A percentile compares a stretch with the other conserved stretches of the same genome.
Evolutionary conservation across 2,113 vertebrate genomes (phyloP).

Genomic region (Tenrec ecaudatus): DNA sequence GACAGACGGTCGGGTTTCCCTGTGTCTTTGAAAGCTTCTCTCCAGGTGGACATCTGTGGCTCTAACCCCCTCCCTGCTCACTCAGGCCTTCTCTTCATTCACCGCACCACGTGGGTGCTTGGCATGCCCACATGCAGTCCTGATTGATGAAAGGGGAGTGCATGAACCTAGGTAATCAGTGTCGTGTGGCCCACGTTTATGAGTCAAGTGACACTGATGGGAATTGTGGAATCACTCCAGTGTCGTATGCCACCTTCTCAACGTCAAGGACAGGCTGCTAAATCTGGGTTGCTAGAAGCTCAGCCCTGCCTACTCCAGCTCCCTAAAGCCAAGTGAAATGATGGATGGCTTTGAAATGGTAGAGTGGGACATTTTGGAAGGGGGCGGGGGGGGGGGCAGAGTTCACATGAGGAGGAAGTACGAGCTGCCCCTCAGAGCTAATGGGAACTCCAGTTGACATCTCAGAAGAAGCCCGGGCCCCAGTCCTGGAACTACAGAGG

Average conservation of each 20-base stretch:
- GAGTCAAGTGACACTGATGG: not conserved
- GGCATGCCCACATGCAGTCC: rapidly evolving
- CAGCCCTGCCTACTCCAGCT: not conserved
- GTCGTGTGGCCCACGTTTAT: not conserved
- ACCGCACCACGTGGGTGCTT: not conserved
- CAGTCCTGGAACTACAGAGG: not conserved
- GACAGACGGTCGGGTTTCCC: not conserved
- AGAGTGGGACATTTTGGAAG: not conserved
- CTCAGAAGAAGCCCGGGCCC: not conserved
- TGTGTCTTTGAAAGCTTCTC: rapidly evolving
- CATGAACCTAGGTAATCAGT: not conserved
- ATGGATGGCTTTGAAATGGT: not conserved
- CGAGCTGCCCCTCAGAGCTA: not conserved
- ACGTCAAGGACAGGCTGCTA: not conserved
- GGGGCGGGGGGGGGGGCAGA: too few relatives aligned
- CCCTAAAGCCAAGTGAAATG: not conserved
- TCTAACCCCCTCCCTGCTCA: too few relatives aligned
- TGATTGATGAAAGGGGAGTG: not conserved
- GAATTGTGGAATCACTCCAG: not conserved
- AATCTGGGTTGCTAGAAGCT: not conserved
- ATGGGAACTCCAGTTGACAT: not conserved
- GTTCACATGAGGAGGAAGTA: not conserved
- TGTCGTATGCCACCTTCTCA: not conserved
- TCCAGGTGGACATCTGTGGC: not conserved
- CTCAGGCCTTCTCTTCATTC: too few relatives aligned